These are phyloP conservation scores for Babyrousa celebensis DNA, from an alignment of 2,797 vertebrate species.

Conservation along the genomic window DNA sequence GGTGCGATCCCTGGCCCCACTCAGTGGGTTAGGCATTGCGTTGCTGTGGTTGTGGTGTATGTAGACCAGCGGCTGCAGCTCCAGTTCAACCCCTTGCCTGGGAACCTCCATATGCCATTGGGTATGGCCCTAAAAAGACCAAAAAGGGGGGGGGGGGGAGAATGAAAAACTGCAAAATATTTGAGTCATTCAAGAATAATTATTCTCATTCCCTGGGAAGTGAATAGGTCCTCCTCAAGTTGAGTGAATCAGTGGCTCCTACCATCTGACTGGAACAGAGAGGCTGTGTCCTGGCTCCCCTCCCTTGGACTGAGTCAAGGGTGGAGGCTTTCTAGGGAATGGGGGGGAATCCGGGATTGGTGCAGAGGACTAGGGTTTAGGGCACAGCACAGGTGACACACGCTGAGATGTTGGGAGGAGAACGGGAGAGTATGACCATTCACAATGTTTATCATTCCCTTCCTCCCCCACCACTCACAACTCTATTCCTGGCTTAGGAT, in stretches of 20 bases:
- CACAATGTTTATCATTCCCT: too few relatives aligned
- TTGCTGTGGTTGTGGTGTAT: too few relatives aligned
- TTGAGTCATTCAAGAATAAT: constrained; percentile 16
- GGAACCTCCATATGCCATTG: too few relatives aligned
- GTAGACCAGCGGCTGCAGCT: too few relatives aligned
- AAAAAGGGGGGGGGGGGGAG: too few relatives aligned
- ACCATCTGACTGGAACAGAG: not conserved
- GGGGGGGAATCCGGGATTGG: not conserved
- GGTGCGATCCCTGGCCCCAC: too few relatives aligned
- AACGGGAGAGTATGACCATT: not conserved
- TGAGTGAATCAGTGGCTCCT: not conserved
- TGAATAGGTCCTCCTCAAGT: not conserved
- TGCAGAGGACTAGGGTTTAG: not conserved
- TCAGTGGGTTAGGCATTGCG: too few relatives aligned
- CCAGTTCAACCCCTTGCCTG: too few relatives aligned
- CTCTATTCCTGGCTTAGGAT: not conserved
- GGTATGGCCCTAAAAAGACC: too few relatives aligned
- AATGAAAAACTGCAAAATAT: not conserved
- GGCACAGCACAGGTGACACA: not conserved
- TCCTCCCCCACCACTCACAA: too few relatives aligned
- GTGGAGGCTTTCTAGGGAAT: not conserved
- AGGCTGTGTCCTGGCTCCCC: not conserved
- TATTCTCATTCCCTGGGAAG: not conserved
- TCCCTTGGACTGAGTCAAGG: not conserved
- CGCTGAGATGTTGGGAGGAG: not conserved